phyloP scores from a whole-genome alignment of 1,140 invertebrate species.

The Zaprionus lachaisei region DNA sequence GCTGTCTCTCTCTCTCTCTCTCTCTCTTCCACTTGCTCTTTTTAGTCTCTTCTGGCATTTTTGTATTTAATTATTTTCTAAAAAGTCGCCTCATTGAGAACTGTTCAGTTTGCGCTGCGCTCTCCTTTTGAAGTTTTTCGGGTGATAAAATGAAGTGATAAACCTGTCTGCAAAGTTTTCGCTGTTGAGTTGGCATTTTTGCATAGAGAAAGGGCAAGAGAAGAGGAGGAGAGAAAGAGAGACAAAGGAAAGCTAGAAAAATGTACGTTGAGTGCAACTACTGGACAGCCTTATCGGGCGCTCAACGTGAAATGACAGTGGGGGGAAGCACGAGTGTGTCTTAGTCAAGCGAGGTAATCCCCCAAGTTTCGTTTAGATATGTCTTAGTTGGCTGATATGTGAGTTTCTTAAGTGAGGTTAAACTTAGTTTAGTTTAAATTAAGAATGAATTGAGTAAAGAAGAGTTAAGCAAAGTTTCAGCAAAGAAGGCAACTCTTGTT shows the following conservation, averaged over 20 bases:
- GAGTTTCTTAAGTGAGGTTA: background rate
- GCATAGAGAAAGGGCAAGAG: background rate
- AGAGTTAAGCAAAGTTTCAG: background rate
- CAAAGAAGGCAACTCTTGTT: too few species aligned
- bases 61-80: constrained; percentile 77
- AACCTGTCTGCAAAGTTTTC: constrained; percentile 80
- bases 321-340: constrained; percentile 13
- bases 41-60: constrained; percentile 32
- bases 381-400: constrained; percentile 7
- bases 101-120: constrained; percentile 43
- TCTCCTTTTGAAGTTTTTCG: constrained; percentile 52
- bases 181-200: constrained; percentile 59
- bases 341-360: constrained; percentile 13
- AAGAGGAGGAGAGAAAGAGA: too few species aligned
- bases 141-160: constrained; percentile 78
- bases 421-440: background rate
- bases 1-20: background rate
- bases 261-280: constrained; percentile 12
- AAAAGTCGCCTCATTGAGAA: constrained; percentile 57
- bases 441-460: background rate
- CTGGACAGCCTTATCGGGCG: constrained; percentile 34
- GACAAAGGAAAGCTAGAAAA: background rate
- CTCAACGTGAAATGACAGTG: background rate
- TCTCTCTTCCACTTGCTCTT: constrained; percentile 21
- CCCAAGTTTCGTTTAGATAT: constrained; percentile 21